Percentiles rank a stretch among this genome's conserved stretches.
These are phyloP conservation scores for Psophia crepitans DNA, from an alignment of 2,113 vertebrate genomes.

Conservation along the genomic window DNA sequence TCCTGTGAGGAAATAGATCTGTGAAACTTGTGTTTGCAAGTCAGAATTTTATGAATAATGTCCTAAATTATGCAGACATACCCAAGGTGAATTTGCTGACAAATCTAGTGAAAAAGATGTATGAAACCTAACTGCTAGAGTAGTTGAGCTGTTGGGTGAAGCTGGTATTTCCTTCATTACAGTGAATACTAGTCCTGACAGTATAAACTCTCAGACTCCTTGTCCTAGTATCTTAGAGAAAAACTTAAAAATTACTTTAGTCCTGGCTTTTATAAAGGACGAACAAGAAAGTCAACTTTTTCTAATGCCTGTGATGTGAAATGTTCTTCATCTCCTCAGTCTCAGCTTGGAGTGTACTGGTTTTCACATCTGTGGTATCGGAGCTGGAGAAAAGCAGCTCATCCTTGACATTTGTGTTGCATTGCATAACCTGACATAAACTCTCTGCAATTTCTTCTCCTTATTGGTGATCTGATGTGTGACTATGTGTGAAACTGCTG, in stretches of 20 bases:
- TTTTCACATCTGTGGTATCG: neutral
- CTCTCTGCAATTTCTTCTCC: neutral
- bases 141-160: neutral
- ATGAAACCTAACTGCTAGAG: too few species aligned
- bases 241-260: neutral
- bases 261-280: neutral
- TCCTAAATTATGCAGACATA: neutral
- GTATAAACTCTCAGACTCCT: neutral
- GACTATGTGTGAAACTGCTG: neutral
- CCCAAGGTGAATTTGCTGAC: neutral
- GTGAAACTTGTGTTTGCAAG: neutral
- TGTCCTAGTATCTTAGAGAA: neutral
- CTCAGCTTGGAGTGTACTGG: neutral
- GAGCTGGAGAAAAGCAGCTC: neutral
- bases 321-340: neutral
- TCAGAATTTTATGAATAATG: neutral
- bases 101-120: neutral
- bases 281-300: neutral
- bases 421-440: neutral
- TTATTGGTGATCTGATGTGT: neutral
- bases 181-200: neutral
- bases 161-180: neutral
- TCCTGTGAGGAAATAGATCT: neutral
- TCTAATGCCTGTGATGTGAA: neutral
- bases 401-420: neutral